Percentiles rank a stretch among this genome's conserved stretches.
phyloP scores from a whole-genome alignment of 2,888 invertebrate species.

The Drosophila kuntzei region DNA sequence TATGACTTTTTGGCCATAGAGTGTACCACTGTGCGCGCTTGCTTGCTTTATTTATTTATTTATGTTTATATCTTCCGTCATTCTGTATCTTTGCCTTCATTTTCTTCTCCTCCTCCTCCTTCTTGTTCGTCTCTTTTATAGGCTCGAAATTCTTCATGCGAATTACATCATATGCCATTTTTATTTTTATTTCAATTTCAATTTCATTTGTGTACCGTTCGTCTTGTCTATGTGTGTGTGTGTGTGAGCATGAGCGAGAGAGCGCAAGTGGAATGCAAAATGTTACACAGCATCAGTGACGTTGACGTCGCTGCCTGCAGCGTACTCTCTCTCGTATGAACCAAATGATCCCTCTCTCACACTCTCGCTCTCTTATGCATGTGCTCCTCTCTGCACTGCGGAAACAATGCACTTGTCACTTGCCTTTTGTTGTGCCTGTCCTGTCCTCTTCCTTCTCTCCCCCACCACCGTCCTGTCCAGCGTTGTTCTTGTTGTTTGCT shows the following conservation, averaged over 20 bases:
- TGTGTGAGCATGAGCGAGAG: not conserved
- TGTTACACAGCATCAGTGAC: not conserved
- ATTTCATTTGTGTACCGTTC: constrained; percentile 34
- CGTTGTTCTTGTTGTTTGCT: not conserved
- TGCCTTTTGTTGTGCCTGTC: constrained; percentile 11
- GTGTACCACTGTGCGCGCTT: constrained; percentile 26
- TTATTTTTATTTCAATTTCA: constrained; percentile 48
- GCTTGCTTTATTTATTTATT: not conserved
- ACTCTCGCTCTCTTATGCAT: not conserved
- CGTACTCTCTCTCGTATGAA: not conserved
- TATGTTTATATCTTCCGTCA: constrained; percentile 12
- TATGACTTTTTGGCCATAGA: constrained; percentile 5
- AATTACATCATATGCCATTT: constrained; percentile 70
- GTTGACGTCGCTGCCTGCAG: constrained; percentile 7
- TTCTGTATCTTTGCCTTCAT: constrained; percentile 10
- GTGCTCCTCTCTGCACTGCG: not conserved
- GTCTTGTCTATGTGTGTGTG: constrained; percentile 8
- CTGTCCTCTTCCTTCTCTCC: too few relatives aligned
- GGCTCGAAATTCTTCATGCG: constrained; percentile 49
- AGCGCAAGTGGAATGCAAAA: constrained; percentile 3
- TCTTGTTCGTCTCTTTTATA: constrained; percentile 18
- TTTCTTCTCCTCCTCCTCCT: not conserved
- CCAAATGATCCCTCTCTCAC: constrained; percentile 2
- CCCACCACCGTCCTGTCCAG: too few relatives aligned
- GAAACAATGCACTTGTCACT: constrained; percentile 7